These are phyloP conservation scores for Lepidothrix coronata DNA, from an alignment of 2,113 vertebrate genomes.

Conservation along the genomic window DNA sequence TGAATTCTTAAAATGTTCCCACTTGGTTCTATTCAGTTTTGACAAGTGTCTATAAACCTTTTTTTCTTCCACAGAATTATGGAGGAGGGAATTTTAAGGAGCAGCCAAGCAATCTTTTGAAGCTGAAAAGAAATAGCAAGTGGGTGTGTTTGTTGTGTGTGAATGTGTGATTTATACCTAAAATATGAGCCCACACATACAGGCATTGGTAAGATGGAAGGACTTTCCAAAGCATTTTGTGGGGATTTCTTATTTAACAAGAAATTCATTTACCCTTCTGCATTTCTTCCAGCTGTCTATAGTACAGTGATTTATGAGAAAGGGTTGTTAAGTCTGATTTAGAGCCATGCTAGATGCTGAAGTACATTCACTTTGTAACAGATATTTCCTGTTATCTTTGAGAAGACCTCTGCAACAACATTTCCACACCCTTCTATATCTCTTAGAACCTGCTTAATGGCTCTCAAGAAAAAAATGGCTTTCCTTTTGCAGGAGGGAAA, in stretches of 20 bases:
- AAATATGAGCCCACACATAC: not conserved
- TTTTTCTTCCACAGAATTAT: not conserved
- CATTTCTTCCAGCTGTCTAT: constrained; percentile 31
- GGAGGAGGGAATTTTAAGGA: constrained; percentile 24
- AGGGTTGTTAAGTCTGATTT: constrained; percentile 62
- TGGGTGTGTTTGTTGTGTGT: constrained; percentile 5
- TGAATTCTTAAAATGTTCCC: not conserved
- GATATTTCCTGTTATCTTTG: constrained; percentile 39
- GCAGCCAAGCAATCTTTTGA: constrained; percentile 13
- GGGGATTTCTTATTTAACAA: not conserved
- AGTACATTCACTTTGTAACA: not conserved
- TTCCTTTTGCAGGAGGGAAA: constrained; percentile 28
- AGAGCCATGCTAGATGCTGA: constrained; percentile 39
- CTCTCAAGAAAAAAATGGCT: not conserved
- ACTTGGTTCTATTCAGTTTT: constrained; percentile 4
- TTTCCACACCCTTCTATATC: not conserved
- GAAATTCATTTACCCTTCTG: constrained; percentile 52
- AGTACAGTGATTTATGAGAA: constrained; percentile 51
- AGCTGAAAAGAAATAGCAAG: constrained; percentile 49
- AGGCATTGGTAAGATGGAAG: constrained; percentile 9
- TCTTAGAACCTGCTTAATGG: not conserved
- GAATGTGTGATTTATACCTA: not conserved
- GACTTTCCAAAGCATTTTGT: not conserved
- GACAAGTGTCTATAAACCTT: constrained; percentile 11
- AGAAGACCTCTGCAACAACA: not conserved